Base-by-base conservation (phyloP, 2,113 vertebrate genomes). In the Percina caprodes region DNA sequence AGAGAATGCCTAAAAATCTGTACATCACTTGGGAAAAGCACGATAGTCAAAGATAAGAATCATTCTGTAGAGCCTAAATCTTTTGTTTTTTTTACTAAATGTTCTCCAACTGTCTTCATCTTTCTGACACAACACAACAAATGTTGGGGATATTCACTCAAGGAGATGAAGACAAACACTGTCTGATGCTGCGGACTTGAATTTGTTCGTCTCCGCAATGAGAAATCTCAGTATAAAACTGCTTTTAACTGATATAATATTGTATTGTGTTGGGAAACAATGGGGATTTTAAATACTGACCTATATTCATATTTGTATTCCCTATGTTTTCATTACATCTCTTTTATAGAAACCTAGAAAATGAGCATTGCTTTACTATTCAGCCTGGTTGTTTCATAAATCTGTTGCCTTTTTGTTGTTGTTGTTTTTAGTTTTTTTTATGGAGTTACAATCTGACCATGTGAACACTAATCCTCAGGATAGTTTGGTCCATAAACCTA, bases 401-500 rank as follows among this genome's bases (percentile, higher is more conserved):
- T 84, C 26, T 86, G 60, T 69, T 83, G 42, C 51, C 77, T 52
- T 65, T 83, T 71, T 87, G 52, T 70, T 82, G 45, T 56, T 79
- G 52, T 66, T 85, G n/a, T n/a, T n/a, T n/a, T n/a, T n/a, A n/a
- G n/a, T n/a, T 42, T 67, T 58, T 59, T 51, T 46, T 9, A 49
- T 61, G 24, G 56, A 61, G 60, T 58, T 49, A 11, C 70, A 48
- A 58, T 54, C 26, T 30, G 49, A 80, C 65, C 66, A 35, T 69
- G 70, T 72, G 74, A 72, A 23, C 74, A 62, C 30, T 92, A 92
- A 93, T 92, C 92, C 88, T 86, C 86, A 3, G 52, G 35, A 76
- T 80, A 75, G 51, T 88, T 91, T 91, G 88, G 84, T 92, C 88
- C 59, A 83, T 77, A 91, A 92, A 90, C 83, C 88, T 88, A 84